phyloP scores from a whole-genome alignment of 1,140 invertebrate species.

The Rhizoglyphus robini region DNA sequence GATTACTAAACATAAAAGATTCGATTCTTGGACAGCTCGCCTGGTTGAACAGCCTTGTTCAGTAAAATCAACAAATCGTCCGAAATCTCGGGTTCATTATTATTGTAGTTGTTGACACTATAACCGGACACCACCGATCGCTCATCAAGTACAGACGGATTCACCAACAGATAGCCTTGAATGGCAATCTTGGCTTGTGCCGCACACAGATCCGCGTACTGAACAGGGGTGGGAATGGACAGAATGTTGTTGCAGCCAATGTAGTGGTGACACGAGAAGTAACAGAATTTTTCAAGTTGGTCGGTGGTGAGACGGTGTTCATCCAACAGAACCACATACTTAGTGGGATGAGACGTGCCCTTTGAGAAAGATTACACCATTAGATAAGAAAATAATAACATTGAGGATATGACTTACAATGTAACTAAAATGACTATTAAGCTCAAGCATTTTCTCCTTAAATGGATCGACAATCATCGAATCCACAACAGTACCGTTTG shows the following conservation, averaged over 20 bases:
- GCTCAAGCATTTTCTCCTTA: neutral
- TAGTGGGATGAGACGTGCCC: neutral
- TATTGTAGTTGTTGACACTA: too few species aligned
- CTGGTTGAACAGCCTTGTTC: too few species aligned
- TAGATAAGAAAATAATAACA: neutral
- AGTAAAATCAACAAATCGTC: too few species aligned
- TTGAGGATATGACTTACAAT: neutral
- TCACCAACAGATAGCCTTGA: too few species aligned
- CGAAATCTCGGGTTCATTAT: too few species aligned
- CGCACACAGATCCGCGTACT: neutral
- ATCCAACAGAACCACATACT: neutral
- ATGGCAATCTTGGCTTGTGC: too few species aligned
- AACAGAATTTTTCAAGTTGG: neutral
- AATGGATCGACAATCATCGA: neutral
- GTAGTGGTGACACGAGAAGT: neutral
- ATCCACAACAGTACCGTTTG: neutral
- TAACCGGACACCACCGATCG: too few species aligned
- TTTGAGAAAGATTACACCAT: too few species aligned
- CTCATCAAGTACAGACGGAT: too few species aligned
- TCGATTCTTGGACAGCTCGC: too few species aligned
- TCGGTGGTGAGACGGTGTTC: neutral
- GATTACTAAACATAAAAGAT: too few species aligned
- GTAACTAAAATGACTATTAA: neutral
- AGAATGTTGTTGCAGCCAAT: neutral
- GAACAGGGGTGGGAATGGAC: neutral